Evolutionary conservation across 2,888 invertebrate species (phyloP).

Genomic region (Eristalis intricaria): DNA sequence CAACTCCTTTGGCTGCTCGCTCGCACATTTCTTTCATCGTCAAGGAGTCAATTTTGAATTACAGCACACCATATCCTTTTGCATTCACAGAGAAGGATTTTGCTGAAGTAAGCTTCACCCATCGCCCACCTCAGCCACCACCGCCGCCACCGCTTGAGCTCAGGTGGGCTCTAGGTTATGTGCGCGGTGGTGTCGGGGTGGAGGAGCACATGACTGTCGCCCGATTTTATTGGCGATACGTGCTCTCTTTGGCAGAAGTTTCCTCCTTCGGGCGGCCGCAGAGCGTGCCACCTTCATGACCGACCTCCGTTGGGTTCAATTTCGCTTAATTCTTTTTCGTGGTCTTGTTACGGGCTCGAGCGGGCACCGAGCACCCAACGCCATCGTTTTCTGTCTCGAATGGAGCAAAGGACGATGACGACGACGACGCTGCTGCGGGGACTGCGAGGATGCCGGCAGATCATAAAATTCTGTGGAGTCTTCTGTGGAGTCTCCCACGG

Average conservation of each 20-base stretch:
- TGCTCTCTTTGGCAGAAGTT: conserved; percentile 46
- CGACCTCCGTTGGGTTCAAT: conserved; percentile 52
- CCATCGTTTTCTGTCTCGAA: background rate
- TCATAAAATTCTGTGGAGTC: conserved; percentile 44
- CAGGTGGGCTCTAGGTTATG: conserved; percentile 63
- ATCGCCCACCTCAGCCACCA: background rate
- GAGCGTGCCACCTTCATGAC: background rate
- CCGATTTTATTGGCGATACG: conserved; percentile 68
- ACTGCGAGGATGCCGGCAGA: background rate
- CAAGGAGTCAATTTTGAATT: conserved; percentile 58
- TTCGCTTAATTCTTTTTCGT: conserved; percentile 49
- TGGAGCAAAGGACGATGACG: conserved; percentile 54
- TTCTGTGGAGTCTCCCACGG: background rate
- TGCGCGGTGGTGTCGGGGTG: too few relatives aligned
- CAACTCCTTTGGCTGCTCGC: background rate
- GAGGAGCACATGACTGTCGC: conserved; percentile 18
- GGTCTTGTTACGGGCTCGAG: conserved; percentile 50
- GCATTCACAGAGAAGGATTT: conserved; percentile 35
- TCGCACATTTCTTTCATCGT: conserved; percentile 28
- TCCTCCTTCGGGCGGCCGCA: background rate
- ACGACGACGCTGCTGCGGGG: background rate
- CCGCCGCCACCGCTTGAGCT: background rate
- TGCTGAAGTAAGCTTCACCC: conserved; percentile 57
- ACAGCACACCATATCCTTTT: conserved; percentile 51
- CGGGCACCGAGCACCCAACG: conserved; percentile 2